Conservation (phyloP, 2,888 invertebrate species). For the Andrena flavipes region DNA sequence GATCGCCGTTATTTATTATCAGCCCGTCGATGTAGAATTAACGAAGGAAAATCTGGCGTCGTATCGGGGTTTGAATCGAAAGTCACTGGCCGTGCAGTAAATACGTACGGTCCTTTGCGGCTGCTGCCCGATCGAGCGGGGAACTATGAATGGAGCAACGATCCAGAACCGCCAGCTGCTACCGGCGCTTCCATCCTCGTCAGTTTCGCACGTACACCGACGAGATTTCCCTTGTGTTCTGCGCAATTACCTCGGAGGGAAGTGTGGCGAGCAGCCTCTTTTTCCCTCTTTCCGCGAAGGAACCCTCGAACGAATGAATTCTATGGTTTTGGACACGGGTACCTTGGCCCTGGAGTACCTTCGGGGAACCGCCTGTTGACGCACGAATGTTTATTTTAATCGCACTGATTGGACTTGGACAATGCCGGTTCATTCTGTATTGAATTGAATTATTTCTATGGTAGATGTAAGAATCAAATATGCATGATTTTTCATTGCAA, state of each 20-base stretch:
- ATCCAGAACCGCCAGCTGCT: slow-evolving; percentile 69
- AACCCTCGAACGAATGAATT: slow-evolving; percentile 25
- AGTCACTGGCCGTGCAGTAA: slow-evolving; percentile 30
- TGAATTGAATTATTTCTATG: no score
- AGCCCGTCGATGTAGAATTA: slow-evolving; percentile 28
- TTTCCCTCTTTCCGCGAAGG: not conserved
- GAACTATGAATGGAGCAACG: slow-evolving; percentile 69
- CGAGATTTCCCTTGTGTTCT: slow-evolving; percentile 66
- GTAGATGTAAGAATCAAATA: no score
- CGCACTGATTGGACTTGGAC: not conserved
- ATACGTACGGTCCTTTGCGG: slow-evolving; percentile 18
- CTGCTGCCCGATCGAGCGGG: slow-evolving; percentile 60
- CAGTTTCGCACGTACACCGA: slow-evolving; percentile 58
- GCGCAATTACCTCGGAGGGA: slow-evolving; percentile 64
- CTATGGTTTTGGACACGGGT: not conserved
- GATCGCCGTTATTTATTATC: slow-evolving; percentile 35
- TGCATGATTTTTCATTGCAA: no score
- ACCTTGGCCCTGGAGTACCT: not conserved
- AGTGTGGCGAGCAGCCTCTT: slow-evolving; percentile 45
- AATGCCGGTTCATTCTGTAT: not conserved
- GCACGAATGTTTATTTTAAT: slow-evolving; percentile 10
- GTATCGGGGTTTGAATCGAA: slow-evolving; percentile 42
- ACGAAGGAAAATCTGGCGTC: slow-evolving; percentile 46
- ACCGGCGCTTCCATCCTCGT: slow-evolving; percentile 47
- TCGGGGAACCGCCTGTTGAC: not conserved